Percentiles rank a stretch among this genome's conserved stretches.
Evolutionary conservation across 1,140 invertebrate species (phyloP).

Genomic region (Holotrichia oblita): DNA sequence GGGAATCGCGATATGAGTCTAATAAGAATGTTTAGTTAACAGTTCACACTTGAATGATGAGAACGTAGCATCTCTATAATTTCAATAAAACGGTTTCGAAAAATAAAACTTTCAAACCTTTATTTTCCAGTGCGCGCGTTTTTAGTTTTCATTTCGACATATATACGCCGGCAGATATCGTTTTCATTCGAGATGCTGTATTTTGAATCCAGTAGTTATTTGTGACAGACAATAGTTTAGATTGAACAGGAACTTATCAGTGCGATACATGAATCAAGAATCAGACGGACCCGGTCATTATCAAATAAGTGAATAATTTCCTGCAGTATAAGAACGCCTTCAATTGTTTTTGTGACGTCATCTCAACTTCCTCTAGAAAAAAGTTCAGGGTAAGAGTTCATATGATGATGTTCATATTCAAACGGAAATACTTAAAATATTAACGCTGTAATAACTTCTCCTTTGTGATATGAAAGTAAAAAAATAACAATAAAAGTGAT

Average conservation of each 20-base stretch:
- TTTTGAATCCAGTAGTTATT: neutral
- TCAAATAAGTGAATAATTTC: conserved; percentile 40
- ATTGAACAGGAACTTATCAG: conserved; percentile 33
- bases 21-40: neutral
- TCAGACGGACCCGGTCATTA: conserved; percentile 39
- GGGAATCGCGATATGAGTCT: neutral
- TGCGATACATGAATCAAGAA: conserved; percentile 35
- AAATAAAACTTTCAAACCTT: neutral
- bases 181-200: neutral
- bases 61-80: neutral
- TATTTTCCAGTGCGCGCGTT: neutral
- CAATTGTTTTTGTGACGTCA: conserved; percentile 41
- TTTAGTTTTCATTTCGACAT: too few relatives aligned
- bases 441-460: neutral
- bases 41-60: neutral
- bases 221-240: conserved; percentile 33
- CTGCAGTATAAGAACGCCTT: conserved; percentile 34
- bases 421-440: conserved; percentile 17
- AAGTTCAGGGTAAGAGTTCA: conserved; percentile 29
- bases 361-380: conserved; percentile 23
- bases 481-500: neutral
- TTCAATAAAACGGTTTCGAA: neutral
- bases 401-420: neutral
- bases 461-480: neutral
- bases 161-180: neutral